Evolutionary conservation across 2,888 invertebrate genomes (phyloP).

Genomic region (Callyntrura sp.): DNA sequence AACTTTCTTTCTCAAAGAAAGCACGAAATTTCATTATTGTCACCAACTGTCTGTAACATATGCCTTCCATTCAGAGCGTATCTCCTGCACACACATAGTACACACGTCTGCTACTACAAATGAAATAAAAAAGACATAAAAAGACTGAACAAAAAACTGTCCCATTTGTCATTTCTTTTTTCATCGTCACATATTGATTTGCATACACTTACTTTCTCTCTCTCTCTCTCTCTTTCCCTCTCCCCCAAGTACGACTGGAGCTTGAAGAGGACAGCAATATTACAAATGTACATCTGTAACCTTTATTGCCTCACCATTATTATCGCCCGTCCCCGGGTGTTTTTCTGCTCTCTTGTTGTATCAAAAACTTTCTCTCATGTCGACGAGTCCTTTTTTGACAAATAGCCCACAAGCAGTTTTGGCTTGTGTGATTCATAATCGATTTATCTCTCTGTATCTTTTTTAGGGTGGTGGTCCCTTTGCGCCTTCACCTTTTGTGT

Average conservation of each 20-base stretch:
- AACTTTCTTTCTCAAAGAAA: background rate
- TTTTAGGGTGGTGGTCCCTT: background rate
- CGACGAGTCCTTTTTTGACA: constrained; percentile 8
- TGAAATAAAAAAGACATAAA: constrained; percentile 32
- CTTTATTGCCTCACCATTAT: background rate
- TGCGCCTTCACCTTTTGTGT: background rate
- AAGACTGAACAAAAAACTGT: constrained; percentile 14
- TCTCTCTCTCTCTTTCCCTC: too few species aligned
- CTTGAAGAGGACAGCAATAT: background rate
- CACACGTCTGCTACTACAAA: background rate
- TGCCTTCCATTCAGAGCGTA: background rate
- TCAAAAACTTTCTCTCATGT: background rate
- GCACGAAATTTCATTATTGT: too few species aligned
- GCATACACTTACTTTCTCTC: constrained; percentile 30
- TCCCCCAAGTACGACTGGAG: background rate
- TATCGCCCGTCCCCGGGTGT: background rate
- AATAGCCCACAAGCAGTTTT: constrained; percentile 24
- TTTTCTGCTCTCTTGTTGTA: background rate
- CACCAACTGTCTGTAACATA: too few species aligned
- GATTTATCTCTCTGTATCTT: constrained; percentile 14
- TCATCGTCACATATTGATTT: constrained; percentile 45
- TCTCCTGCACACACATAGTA: background rate
- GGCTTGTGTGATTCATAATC: constrained; percentile 37
- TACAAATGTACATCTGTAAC: too few species aligned
- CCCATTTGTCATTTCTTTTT: constrained; percentile 54